Percentiles rank a stretch among this genome's conserved stretches.
phyloP scores from a whole-genome alignment of 2,113 vertebrate genomes.

The Equus quagga region DNA sequence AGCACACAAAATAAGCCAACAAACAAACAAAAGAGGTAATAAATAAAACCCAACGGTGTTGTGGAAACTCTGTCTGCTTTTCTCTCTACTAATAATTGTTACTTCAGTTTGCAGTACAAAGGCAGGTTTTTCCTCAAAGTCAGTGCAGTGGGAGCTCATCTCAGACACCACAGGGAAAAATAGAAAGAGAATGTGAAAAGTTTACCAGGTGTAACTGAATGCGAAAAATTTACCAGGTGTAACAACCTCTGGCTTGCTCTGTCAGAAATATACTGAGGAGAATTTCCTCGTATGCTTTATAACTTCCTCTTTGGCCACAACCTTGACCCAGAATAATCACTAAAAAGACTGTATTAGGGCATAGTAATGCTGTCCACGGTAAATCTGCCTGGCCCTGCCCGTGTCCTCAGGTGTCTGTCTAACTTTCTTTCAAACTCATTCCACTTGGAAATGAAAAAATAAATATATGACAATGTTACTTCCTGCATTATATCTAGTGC shows the following conservation, averaged over 20 bases:
- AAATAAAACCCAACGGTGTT: background rate
- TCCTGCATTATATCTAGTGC: background rate
- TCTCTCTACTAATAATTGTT: background rate
- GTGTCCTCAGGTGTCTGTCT: background rate
- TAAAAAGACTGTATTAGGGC: background rate
- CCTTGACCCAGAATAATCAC: background rate
- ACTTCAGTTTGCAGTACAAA: background rate
- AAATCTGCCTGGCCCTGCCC: background rate
- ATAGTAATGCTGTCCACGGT: background rate
- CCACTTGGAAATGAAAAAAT: background rate
- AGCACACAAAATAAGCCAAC: background rate
- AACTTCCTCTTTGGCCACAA: background rate
- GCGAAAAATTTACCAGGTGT: background rate
- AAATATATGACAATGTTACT: background rate
- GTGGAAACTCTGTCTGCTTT: background rate
- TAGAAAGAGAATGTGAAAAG: background rate
- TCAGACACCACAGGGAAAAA: background rate
- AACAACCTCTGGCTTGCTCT: background rate
- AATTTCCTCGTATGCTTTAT: background rate
- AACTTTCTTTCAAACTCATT: constrained; percentile 26
- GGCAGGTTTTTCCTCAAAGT: background rate
- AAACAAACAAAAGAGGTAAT: background rate
- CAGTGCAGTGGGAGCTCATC: background rate
- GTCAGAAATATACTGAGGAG: background rate
- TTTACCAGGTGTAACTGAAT: background rate